Base-by-base conservation (phyloP, 2,888 invertebrate genomes). In the Apotomis turbidana region DNA sequence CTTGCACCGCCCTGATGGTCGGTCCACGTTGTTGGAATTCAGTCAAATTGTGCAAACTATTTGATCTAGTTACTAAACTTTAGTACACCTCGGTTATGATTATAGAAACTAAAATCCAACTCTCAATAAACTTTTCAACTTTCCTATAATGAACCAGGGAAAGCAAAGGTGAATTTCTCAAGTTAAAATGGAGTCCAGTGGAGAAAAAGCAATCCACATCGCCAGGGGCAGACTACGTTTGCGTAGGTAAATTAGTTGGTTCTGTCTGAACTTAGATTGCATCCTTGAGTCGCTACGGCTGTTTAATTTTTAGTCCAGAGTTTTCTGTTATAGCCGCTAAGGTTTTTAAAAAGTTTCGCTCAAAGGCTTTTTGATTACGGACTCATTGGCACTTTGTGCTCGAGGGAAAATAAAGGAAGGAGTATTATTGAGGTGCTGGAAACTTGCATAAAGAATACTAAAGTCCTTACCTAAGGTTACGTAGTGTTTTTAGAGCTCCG, bases 171-270 rank as follows among this genome's bases (percentile, higher is more conserved):
- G 62, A 68, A 71, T 74, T 62, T 82, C 80, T 80, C 74, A 79
- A 85, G 79, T 83, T 86, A 80, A 81, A 86, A 86, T 83, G 82
- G 80, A 85, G 83, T 83, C 82, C 85, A 83, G 79, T 74, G 52
- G 74, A 74, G 74, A 75, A 74, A 75, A 74, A 69, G 75, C 74
- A 73, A 74, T 75, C 72, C 73, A 66, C 72, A 63, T 57, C 10
- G 66, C 74, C 55, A 46, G 3, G 54, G 71, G 68, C 64, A 57
- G 55, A 71, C 68, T 76, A 78, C 76, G 81, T 80, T 83, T 81
- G 81, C 81, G 78, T 79, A 81, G 77, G 81, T 78, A 83, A 83
- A 83, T 83, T 83, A 83, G 82, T 83, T 83, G 79, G 79, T 76
- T 72, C 77, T 76, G 74, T 67, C 71, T 59, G 70, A 78, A 78